phyloP scores from a whole-genome alignment of 2,888 invertebrate genomes.

The Eilema caniola region DNA sequence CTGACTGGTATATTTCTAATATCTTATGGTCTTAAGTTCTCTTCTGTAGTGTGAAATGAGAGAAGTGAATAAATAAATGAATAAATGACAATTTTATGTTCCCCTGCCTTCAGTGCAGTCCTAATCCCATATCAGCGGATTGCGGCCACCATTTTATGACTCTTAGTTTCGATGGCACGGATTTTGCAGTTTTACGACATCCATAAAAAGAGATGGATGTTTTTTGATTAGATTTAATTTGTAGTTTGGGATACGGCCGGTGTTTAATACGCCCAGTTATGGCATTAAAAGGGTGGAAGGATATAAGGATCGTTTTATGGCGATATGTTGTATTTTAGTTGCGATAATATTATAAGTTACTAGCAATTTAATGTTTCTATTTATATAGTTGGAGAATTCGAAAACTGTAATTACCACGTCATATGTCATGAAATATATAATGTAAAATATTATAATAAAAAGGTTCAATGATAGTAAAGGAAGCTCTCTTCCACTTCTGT shows the following conservation, averaged over 20 bases:
- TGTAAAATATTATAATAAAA: too few species aligned
- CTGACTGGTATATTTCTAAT: background rate
- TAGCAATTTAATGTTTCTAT: background rate
- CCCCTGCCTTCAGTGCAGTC: constrained; percentile 13
- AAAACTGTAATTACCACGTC: too few species aligned
- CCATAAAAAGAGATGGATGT: constrained; percentile 52
- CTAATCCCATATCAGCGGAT: constrained; percentile 38
- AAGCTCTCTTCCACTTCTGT: too few species aligned
- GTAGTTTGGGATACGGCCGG: constrained; percentile 34
- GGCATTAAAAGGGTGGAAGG: constrained; percentile 21
- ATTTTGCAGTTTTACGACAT: constrained; percentile 48
- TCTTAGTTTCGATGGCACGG: constrained; percentile 46
- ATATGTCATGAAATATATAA: too few species aligned
- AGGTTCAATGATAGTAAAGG: too few species aligned
- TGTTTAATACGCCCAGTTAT: constrained; percentile 26
- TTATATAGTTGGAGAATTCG: background rate
- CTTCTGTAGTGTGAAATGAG: background rate
- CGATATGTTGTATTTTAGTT: constrained; percentile 12
- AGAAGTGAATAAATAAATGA: background rate
- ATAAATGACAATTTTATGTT: background rate
- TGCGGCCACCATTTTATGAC: constrained; percentile 45
- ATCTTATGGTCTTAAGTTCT: background rate
- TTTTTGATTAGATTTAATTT: constrained; percentile 57
- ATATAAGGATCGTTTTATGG: constrained; percentile 17
- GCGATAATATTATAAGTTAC: background rate